phyloP scores from a whole-genome alignment of 2,888 invertebrate genomes.

The Metellina segmentata region DNA sequence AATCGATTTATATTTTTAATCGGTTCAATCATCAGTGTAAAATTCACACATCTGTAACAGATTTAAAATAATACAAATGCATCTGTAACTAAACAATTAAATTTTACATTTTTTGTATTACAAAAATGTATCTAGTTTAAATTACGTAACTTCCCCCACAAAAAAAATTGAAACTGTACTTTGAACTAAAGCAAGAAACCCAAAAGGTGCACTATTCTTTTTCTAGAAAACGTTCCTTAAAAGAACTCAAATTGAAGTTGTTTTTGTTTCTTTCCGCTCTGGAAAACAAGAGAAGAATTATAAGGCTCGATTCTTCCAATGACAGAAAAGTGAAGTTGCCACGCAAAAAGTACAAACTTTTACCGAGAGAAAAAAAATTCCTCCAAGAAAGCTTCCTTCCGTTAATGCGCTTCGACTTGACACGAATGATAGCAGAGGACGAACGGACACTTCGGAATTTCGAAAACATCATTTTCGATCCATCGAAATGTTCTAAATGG shows the following conservation, averaged over 20 bases:
- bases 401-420: constrained; percentile 72
- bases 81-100: no score
- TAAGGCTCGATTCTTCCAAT: constrained; percentile 20
- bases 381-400: constrained; percentile 56
- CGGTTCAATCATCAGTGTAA: no score
- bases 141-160: not conserved
- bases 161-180: not conserved
- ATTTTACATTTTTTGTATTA: no score
- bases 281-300: constrained; percentile 13
- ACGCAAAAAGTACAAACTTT: constrained; percentile 15
- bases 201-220: not conserved
- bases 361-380: constrained; percentile 28
- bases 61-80: no score
- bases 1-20: no score
- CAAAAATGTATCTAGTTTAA: no score
- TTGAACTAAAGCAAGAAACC: not conserved
- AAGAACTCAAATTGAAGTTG: not conserved
- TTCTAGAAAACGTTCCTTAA: not conserved
- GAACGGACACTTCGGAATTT: constrained; percentile 60
- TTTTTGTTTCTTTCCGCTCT: constrained; percentile 15
- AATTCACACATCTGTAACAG: no score
- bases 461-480: constrained; percentile 77
- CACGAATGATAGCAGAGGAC: constrained; percentile 65
- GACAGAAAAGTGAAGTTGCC: constrained; percentile 28
- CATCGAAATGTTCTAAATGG: constrained; percentile 73